phyloP scores from a whole-genome alignment of 2,797 vertebrate genomes.

The Characodon lateralis region DNA sequence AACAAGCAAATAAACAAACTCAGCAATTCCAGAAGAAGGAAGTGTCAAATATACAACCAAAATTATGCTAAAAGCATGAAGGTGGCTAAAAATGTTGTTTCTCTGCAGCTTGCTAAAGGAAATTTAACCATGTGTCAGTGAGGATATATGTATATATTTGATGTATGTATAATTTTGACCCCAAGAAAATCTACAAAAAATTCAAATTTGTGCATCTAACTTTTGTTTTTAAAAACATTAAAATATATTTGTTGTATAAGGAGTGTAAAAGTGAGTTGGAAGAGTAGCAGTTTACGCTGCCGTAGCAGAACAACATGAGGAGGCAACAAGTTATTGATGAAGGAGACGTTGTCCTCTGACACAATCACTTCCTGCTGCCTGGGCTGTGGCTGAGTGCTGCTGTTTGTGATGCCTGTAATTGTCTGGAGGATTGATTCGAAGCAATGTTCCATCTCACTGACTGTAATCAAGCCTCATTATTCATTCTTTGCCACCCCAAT shows the following conservation, averaged over 20 bases:
- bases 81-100: neutral
- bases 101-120: neutral
- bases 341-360: conserved; percentile 78
- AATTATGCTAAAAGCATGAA: neutral
- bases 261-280: conserved; percentile 16
- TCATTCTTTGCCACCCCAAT: conserved; percentile 76
- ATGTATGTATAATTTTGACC: neutral
- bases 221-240: neutral
- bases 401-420: conserved; percentile 76
- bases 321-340: conserved; percentile 79
- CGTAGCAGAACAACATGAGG: conserved; percentile 56
- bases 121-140: neutral
- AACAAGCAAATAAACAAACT: neutral
- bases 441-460: conserved; percentile 76
- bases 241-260: neutral
- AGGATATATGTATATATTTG: neutral
- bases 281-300: conserved; percentile 40
- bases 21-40: neutral
- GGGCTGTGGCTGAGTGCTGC: conserved; percentile 50
- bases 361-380: conserved; percentile 73
- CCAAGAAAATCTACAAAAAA: neutral
- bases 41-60: neutral
- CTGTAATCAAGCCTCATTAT: conserved; percentile 85
- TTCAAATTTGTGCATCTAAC: neutral
- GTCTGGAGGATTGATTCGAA: conserved; percentile 81